Percentiles rank a stretch among this genome's conserved stretches.
Evolutionary conservation across 2,113 vertebrate genomes (phyloP).

Genomic region (Misgurnus mizolepis): DNA sequence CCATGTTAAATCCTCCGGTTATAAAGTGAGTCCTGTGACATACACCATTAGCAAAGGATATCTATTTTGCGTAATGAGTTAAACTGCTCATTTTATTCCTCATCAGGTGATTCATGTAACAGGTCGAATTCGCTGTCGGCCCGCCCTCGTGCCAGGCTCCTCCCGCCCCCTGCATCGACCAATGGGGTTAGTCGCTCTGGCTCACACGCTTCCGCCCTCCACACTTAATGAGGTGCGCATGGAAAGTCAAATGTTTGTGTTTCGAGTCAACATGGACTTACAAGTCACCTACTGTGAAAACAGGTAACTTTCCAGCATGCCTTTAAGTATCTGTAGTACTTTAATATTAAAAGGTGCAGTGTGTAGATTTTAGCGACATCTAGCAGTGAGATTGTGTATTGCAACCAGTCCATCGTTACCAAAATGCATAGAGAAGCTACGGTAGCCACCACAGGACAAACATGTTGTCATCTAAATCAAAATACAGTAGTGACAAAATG

Average conservation of each 20-base stretch:
- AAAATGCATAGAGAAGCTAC: no score
- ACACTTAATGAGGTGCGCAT: constrained; percentile 88
- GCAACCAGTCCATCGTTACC: no score
- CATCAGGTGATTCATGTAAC: constrained; percentile 89
- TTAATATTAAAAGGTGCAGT: no score
- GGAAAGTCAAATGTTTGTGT: constrained; percentile 88
- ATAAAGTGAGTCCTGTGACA: constrained; percentile 75
- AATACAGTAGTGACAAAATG: no score
- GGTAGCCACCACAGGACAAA: no score
- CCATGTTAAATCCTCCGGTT: constrained; percentile 88
- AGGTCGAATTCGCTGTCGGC: constrained; percentile 79
- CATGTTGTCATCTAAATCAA: no score
- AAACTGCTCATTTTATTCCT: constrained; percentile 27
- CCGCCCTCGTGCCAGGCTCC: constrained; percentile 70
- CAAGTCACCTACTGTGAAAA: constrained; percentile 91
- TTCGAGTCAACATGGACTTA: constrained; percentile 89
- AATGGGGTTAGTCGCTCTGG: constrained; percentile 85
- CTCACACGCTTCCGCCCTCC: constrained; percentile 86
- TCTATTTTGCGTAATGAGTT: no score
- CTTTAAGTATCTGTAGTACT: background rate
- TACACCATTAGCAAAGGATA: background rate
- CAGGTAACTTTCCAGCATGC: constrained; percentile 71
- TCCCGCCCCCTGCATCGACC: constrained; percentile 72
- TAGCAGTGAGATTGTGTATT: no score
- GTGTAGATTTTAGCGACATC: no score